Evolutionary conservation across 2,797 vertebrate species (phyloP).

Genomic region (Onychomys leucogaster): DNA sequence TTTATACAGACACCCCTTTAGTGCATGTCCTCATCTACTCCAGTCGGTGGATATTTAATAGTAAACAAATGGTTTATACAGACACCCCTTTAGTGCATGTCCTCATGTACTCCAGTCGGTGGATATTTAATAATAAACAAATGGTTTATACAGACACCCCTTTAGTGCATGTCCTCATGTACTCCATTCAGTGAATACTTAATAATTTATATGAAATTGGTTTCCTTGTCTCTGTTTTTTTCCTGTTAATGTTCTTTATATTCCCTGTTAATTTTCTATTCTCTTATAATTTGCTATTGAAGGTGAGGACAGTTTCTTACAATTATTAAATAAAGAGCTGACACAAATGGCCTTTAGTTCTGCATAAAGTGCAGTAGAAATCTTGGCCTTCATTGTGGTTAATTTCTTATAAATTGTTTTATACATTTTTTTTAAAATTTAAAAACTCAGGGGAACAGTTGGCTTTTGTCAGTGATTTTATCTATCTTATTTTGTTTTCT

Average conservation of each 20-base stretch:
- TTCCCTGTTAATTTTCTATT: neutral
- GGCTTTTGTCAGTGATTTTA: neutral
- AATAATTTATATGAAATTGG: too few relatives aligned
- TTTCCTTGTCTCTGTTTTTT: too few relatives aligned
- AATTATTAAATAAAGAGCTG: neutral
- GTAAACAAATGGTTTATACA: too few relatives aligned
- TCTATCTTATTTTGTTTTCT: constrained; percentile 3
- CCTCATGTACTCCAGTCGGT: too few relatives aligned
- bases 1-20: too few relatives aligned
- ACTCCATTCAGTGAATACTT: neutral
- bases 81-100: too few relatives aligned
- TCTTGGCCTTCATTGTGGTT: neutral
- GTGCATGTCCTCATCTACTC: too few relatives aligned
- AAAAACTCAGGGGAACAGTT: neutral
- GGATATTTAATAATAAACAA: too few relatives aligned
- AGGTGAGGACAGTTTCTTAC: neutral
- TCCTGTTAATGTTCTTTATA: neutral
- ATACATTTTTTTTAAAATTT: neutral
- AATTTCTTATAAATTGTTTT: constrained; percentile 3
- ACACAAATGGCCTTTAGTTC: neutral
- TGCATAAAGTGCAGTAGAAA: neutral
- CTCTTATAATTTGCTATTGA: neutral
- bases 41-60: too few relatives aligned
- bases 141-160: neutral
- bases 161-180: too few relatives aligned